Percentiles rank a stretch among this genome's conserved stretches.
Evolutionary conservation across 2,113 vertebrate genomes (phyloP).

Genomic region (Scomber colias): DNA sequence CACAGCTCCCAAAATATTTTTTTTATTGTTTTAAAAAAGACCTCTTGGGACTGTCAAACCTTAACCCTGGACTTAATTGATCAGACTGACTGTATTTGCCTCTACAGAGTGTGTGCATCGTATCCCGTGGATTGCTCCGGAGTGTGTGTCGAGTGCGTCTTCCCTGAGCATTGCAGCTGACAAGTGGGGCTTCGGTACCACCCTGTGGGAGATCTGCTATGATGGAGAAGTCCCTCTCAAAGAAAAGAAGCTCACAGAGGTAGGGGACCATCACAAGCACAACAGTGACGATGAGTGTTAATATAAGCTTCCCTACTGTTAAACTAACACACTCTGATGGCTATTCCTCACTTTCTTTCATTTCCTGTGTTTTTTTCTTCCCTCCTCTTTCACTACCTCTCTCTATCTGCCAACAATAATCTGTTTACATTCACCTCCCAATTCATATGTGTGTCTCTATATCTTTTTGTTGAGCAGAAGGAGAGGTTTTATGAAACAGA

Average conservation of each 20-base stretch:
- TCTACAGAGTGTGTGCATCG: constrained; percentile 91
- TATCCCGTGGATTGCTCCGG: constrained; percentile 97
- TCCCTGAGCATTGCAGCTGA: constrained; percentile 93
- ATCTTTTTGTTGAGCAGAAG: constrained; percentile 86
- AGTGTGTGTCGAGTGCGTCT: constrained; percentile 90
- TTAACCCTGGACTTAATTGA: not conserved
- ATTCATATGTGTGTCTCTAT: not conserved
- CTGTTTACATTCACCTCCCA: not conserved
- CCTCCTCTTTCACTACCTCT: not conserved
- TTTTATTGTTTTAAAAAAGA: not conserved
- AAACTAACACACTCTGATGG: not conserved
- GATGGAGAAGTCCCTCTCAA: constrained; percentile 96
- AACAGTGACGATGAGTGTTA: not conserved
- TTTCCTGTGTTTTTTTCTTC: not conserved
- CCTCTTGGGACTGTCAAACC: not conserved
- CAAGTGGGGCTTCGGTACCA: constrained; percentile 98
- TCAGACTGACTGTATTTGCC: constrained; percentile 10
- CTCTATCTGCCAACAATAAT: not conserved
- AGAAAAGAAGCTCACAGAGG: constrained; percentile 97
- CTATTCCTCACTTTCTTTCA: not conserved
- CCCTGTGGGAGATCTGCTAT: constrained; percentile 99
- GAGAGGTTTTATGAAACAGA: constrained; percentile 94
- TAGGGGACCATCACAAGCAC: constrained; percentile 57
- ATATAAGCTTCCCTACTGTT: not conserved
- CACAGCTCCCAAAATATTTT: not conserved